Evolutionary conservation across 2,113 vertebrate genomes (phyloP).

Genomic region (Podocnemis expansa): DNA sequence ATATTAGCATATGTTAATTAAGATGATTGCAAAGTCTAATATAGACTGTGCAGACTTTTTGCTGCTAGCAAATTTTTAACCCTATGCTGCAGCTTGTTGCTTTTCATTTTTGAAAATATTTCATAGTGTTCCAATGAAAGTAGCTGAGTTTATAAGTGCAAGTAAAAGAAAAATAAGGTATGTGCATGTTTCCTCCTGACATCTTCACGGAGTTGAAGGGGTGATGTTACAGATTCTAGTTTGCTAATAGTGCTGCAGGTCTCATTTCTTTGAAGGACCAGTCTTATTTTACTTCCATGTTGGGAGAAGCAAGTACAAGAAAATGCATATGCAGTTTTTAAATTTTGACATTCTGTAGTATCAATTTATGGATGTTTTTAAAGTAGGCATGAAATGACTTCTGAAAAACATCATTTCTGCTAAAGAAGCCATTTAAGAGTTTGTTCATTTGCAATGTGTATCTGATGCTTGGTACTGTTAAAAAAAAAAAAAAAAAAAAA

Average conservation of each 20-base stretch:
- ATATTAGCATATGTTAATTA: neutral
- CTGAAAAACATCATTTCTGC: conserved; percentile 31
- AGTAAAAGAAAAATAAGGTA: neutral
- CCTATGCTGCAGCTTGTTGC: neutral
- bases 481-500: neutral
- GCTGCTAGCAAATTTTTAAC: neutral
- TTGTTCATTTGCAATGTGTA: conserved; percentile 26
- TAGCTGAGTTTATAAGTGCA: neutral
- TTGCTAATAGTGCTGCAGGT: neutral
- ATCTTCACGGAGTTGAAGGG: neutral
- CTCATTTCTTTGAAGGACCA: neutral
- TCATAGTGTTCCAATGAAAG: neutral
- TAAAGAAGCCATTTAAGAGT: conserved; percentile 17
- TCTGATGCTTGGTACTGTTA: neutral
- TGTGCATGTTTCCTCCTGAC: neutral
- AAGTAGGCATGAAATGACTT: neutral
- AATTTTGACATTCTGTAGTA: neutral
- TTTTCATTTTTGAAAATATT: neutral
- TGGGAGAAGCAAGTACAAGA: neutral
- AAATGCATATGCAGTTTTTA: fast-evolving
- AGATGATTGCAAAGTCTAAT: neutral
- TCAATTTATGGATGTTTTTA: neutral
- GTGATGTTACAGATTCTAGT: neutral
- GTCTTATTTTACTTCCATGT: neutral
- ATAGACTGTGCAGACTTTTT: neutral